These are phyloP conservation scores for Euura saliciscinereae DNA, from an alignment of 1,140 invertebrate species.

Conservation along the genomic window DNA sequence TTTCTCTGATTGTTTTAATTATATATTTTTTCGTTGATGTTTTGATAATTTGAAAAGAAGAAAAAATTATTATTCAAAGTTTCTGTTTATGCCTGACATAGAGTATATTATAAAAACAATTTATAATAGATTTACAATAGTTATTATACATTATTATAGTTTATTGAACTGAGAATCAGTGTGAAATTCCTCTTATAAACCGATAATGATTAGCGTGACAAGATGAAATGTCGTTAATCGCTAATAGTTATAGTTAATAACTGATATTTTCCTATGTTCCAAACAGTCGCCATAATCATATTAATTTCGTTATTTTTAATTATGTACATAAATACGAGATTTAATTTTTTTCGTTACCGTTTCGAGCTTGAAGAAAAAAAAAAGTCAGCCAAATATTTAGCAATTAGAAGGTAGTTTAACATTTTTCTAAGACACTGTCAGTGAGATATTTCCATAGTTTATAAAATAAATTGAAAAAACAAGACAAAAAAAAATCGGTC, in stretches of 20 bases:
- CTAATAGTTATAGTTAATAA: no score
- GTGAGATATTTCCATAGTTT: slow-evolving; percentile 36
- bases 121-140: neutral
- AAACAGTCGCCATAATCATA: no score
- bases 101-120: neutral
- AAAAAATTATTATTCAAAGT: neutral
- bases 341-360: neutral
- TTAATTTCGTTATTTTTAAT: neutral
- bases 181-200: no score
- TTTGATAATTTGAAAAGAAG: neutral
- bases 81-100: neutral
- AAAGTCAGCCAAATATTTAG: slow-evolving; percentile 11
- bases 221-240: no score
- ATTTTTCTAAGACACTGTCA: slow-evolving; percentile 29
- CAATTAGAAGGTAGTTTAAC: neutral
- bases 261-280: no score
- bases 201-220: no score
- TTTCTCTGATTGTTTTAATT: slow-evolving; percentile 15
- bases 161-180: neutral
- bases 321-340: neutral
- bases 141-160: neutral
- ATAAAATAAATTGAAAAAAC: no score
- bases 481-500: slow-evolving; percentile 26
- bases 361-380: neutral
- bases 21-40: slow-evolving; percentile 36